phyloP scores from a whole-genome alignment of 2,797 vertebrate genomes.

The Tympanoctomys barrerae region DNA sequence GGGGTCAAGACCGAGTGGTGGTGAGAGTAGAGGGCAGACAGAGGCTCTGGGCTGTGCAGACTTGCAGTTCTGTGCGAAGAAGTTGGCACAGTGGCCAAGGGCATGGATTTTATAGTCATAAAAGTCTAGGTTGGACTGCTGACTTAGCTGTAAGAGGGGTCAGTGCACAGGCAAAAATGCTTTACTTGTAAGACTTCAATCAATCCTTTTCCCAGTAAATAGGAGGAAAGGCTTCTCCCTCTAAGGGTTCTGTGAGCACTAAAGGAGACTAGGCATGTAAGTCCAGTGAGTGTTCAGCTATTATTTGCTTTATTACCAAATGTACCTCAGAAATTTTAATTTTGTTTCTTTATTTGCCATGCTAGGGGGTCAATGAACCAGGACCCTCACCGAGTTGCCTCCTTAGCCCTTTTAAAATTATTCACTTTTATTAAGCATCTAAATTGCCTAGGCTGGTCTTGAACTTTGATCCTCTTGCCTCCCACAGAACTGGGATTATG shows the following conservation, averaged over 20 bases:
- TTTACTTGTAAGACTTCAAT: background rate
- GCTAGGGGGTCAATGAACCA: background rate
- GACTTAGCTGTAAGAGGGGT: background rate
- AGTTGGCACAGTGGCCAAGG: background rate
- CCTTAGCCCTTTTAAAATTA: background rate
- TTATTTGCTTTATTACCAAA: background rate
- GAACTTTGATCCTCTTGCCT: background rate
- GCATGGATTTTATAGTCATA: background rate
- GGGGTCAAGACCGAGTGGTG: background rate
- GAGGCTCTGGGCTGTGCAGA: background rate
- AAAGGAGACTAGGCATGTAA: background rate
- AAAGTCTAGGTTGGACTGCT: background rate
- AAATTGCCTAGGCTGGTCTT: background rate
- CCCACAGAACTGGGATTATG: background rate
- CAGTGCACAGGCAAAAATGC: background rate
- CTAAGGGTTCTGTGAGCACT: background rate
- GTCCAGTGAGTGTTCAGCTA: background rate
- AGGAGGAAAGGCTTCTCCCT: background rate
- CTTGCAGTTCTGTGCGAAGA: background rate
- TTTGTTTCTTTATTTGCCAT: background rate
- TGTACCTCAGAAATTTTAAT: background rate
- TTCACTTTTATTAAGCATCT: background rate
- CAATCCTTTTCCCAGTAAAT: background rate
- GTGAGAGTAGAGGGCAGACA: background rate
- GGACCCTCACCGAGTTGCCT: background rate